These are phyloP conservation scores for Petrocephalus zakoni DNA, from an alignment of 2,113 vertebrate genomes.

Conservation along the genomic window DNA sequence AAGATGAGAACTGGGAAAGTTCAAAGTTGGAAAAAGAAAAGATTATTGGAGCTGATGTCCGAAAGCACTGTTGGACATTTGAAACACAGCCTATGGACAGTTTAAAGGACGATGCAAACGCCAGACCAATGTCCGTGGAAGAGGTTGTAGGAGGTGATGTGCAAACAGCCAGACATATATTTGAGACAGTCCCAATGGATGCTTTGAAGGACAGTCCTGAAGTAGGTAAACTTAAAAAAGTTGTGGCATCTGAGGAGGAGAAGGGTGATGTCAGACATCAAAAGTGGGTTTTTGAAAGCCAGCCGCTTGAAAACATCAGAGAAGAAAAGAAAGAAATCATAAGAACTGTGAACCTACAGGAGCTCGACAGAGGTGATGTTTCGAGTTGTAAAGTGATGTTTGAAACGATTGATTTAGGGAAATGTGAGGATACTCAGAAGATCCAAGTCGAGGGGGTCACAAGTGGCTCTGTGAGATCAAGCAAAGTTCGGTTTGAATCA, in stretches of 20 bases:
- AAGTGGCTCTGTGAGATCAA: constrained; percentile 73
- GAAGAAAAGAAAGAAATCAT: constrained; percentile 73
- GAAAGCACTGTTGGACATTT: constrained; percentile 78
- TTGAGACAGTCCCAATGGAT: constrained; percentile 75
- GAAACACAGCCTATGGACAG: constrained; percentile 80
- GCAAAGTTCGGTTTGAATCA: constrained; percentile 81
- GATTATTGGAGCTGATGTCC: constrained; percentile 75
- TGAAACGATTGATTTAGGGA: constrained; percentile 77
- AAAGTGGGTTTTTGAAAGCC: constrained; percentile 84
- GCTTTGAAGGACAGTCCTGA: constrained; percentile 70
- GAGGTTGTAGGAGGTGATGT: constrained; percentile 78
- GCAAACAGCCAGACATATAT: constrained; percentile 71
- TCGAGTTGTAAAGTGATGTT: constrained; percentile 72
- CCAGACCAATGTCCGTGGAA: constrained; percentile 50
- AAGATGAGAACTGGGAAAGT: constrained; percentile 68
- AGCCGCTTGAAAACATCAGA: constrained; percentile 76
- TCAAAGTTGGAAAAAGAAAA: constrained; percentile 62
- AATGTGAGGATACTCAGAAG: constrained; percentile 69
- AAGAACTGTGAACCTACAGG: constrained; percentile 73
- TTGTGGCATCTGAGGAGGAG: constrained; percentile 72
- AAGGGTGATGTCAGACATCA: constrained; percentile 82
- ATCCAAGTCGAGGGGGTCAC: constrained; percentile 77
- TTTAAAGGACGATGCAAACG: constrained; percentile 69
- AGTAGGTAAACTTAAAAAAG: constrained; percentile 73
- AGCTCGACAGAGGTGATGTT: constrained; percentile 76